Evolutionary conservation across 2,888 invertebrate genomes (phyloP).

Genomic region (Gisinianus flammeolus): DNA sequence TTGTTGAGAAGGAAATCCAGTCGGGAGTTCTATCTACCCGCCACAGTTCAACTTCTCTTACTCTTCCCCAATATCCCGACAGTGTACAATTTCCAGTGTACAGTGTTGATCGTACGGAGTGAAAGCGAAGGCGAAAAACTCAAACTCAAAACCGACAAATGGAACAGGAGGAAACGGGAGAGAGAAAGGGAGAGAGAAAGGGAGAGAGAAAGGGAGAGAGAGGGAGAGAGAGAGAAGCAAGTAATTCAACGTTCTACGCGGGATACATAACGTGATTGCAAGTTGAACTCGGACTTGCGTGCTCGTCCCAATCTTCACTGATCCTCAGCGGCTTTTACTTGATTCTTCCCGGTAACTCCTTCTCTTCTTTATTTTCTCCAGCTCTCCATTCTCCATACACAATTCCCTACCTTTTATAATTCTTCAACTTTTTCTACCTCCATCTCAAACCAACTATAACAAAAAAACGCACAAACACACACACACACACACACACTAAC

Average conservation of each 20-base stretch:
- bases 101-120: too few relatives aligned
- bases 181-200: not conserved
- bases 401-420: not conserved
- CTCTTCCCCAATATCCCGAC: not conserved
- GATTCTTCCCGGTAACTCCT: not conserved
- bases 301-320: constrained; percentile 18
- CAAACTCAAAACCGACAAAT: too few relatives aligned
- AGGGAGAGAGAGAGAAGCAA: not conserved
- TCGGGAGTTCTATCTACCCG: not conserved
- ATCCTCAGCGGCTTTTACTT: constrained; percentile 19
- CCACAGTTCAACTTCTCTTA: not conserved
- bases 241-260: not conserved
- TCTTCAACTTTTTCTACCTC: not conserved
- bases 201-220: not conserved
- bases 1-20: not conserved
- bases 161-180: not conserved
- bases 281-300: constrained; percentile 24
- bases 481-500: too few relatives aligned
- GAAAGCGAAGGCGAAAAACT: too few relatives aligned
- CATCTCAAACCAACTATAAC: too few relatives aligned
- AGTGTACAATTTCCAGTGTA: too few relatives aligned
- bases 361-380: too few relatives aligned
- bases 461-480: too few relatives aligned
- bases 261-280: not conserved
- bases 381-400: not conserved